Conservation (phyloP, 2,797 vertebrate species). For the Benthosema pterotum region DNA sequence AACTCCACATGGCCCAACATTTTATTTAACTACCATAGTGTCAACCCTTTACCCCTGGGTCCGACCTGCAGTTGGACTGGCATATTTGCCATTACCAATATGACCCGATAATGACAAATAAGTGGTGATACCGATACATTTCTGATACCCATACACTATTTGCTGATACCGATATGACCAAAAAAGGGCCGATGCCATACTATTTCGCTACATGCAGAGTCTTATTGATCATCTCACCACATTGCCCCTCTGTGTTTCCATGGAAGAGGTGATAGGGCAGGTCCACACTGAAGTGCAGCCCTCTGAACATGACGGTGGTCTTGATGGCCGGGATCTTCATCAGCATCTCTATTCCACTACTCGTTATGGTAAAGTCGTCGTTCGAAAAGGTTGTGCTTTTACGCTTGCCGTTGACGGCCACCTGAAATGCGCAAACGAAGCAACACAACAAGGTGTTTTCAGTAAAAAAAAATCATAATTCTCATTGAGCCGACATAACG, state of each 20-base stretch:
- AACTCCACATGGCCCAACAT: too few relatives aligned
- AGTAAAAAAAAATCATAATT: too few relatives aligned
- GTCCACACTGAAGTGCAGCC: slow-evolving; percentile 79
- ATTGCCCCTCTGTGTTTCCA: slow-evolving; percentile 92
- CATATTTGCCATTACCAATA: too few relatives aligned
- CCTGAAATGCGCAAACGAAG: slow-evolving; percentile 69
- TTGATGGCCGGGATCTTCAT: slow-evolving; percentile 81
- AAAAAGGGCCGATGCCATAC: too few relatives aligned
- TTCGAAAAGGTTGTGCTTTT: slow-evolving; percentile 79
- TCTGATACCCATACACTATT: too few relatives aligned
- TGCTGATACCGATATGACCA: too few relatives aligned
- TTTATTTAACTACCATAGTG: too few relatives aligned
- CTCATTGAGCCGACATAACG: too few relatives aligned
- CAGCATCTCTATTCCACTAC: slow-evolving; percentile 74
- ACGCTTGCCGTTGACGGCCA: slow-evolving; percentile 74
- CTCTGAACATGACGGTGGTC: slow-evolving; percentile 79
- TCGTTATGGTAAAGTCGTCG: slow-evolving; percentile 78
- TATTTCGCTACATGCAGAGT: not conserved
- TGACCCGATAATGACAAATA: too few relatives aligned
- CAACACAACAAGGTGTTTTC: not conserved
- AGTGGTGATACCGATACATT: too few relatives aligned
- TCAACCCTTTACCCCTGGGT: too few relatives aligned
- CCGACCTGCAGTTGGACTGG: too few relatives aligned
- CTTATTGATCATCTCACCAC: slow-evolving; percentile 79
- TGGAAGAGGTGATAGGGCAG: slow-evolving; percentile 83